A percentile compares a stretch with the other conserved stretches of the same genome.
phyloP scores from a whole-genome alignment of 1,140 invertebrate species.

The Calosoma granatense region DNA sequence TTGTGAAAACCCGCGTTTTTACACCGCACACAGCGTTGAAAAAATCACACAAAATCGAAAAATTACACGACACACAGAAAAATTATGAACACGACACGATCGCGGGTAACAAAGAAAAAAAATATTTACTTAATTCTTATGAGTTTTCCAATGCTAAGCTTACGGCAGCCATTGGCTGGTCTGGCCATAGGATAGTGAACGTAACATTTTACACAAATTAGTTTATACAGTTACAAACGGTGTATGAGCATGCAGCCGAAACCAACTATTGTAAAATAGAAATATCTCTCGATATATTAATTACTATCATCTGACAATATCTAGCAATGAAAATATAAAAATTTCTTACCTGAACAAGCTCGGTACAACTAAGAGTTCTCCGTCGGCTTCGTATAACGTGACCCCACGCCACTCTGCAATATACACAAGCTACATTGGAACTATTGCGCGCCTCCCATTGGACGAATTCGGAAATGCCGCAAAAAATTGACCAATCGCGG shows the following conservation, averaged over 20 bases:
- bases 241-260: conserved; percentile 14
- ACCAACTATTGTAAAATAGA: conserved; percentile 19
- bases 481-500: conserved; percentile 46
- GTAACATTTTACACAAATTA: conserved; percentile 23
- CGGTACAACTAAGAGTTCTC: conserved; percentile 44
- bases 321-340: conserved; percentile 39
- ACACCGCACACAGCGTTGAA: conserved; percentile 13
- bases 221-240: conserved; percentile 23
- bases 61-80: conserved; percentile 13
- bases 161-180: conserved; percentile 36
- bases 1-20: conserved; percentile 10
- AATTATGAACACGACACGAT: neutral
- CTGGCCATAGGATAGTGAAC: conserved; percentile 27
- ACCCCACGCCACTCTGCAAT: conserved; percentile 51
- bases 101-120: conserved; percentile 10
- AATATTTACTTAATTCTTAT: conserved; percentile 15
- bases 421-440: conserved; percentile 41
- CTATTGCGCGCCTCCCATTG: conserved; percentile 41
- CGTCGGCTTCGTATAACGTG: conserved; percentile 45
- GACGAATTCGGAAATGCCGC: conserved; percentile 49
- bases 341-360: conserved; percentile 47
- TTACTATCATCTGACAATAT: conserved; percentile 39
- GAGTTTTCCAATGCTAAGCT: conserved; percentile 21
- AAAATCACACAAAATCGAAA: conserved; percentile 23
- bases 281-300: conserved; percentile 21